Evolutionary conservation across 2,888 invertebrate species (phyloP), one percentile per base, ranked within the genome.

Genomic region (Watsonalla cultraria): DNA sequence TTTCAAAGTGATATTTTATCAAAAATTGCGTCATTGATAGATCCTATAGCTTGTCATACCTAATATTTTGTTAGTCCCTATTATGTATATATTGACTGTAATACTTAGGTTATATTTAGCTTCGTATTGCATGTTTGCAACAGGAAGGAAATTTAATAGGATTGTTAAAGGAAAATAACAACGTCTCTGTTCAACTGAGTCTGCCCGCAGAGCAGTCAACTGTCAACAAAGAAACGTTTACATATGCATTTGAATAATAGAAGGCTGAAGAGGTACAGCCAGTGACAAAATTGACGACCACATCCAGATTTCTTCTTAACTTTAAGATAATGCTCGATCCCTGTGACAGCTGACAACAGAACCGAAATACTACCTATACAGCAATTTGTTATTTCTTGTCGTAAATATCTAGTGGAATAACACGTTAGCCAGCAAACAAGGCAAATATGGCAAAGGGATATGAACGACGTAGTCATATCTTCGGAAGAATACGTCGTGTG

Each of bases 1-100:
- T 54, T 59, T 57, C 55, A 33, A 60, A 58, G 34, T 37, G 39
- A 33, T n/a, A 33, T 34, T 45, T 9, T 33, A 51, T 37, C 13
- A 9, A 13, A 33, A 33, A 51, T 45, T 51, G 33, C 14, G 34
- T 51, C 45, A 51, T 45, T 45, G 24, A 24, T 24, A 2, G 24
- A 24, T 24, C 24, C 24, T 24, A 4, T 4, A 42, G 42, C 11
- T 42, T 5, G 9, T 42, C 11, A 11, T 8, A 11, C 11, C 8
- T 11, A n/a, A 42, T 42, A 42, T 11, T 11, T 11, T 42, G 7
- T 11, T 42, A 11, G 11, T 8, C 8, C 5, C 37, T 42, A 24
- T 42, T 4, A 11, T 42, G 11, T 42, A 8, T 42, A 8, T 11
- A 11, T 42, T 5, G 11, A 42, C 37, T 42, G 2, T 5, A 8